phyloP scores from a whole-genome alignment of 2,888 invertebrate genomes.

The Epirrhoe alternata region DNA sequence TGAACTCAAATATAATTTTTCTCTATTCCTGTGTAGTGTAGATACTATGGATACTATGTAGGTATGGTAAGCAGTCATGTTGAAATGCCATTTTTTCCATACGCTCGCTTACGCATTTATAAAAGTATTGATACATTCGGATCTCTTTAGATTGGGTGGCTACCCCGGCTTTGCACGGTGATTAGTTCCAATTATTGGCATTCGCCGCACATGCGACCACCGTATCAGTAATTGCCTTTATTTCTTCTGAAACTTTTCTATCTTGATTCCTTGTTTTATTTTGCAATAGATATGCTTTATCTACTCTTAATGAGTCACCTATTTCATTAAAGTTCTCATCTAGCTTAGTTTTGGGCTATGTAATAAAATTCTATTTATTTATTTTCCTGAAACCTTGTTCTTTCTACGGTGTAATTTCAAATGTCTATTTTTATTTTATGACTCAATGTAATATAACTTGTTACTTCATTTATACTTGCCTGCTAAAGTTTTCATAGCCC shows the following conservation, averaged over 20 bases:
- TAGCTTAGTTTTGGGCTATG: too few species aligned
- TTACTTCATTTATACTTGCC: not conserved
- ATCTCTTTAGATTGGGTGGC: slow-evolving; percentile 34
- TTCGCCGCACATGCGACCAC: slow-evolving; percentile 66
- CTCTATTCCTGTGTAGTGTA: too few species aligned
- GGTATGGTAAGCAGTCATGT: too few species aligned
- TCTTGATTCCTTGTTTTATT: slow-evolving; percentile 4
- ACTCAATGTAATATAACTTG: not conserved
- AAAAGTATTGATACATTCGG: slow-evolving; percentile 25
- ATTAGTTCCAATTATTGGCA: slow-evolving; percentile 72
- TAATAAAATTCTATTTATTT: too few species aligned
- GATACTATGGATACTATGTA: too few species aligned
- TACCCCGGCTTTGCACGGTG: slow-evolving; percentile 52
- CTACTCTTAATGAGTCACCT: not conserved
- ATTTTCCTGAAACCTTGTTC: not conserved
- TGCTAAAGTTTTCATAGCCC: not conserved
- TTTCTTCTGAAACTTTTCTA: slow-evolving; percentile 42
- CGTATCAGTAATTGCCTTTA: slow-evolving; percentile 68
- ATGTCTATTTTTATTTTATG: not conserved
- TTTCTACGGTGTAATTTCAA: not conserved
- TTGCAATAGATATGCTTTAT: not conserved
- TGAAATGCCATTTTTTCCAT: not conserved
- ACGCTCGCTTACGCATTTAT: slow-evolving; percentile 20
- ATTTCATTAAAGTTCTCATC: not conserved
- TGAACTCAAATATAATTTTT: too few species aligned